Evolutionary conservation across 2,113 vertebrate species (phyloP).

Genomic region (Eulemur macaco): DNA sequence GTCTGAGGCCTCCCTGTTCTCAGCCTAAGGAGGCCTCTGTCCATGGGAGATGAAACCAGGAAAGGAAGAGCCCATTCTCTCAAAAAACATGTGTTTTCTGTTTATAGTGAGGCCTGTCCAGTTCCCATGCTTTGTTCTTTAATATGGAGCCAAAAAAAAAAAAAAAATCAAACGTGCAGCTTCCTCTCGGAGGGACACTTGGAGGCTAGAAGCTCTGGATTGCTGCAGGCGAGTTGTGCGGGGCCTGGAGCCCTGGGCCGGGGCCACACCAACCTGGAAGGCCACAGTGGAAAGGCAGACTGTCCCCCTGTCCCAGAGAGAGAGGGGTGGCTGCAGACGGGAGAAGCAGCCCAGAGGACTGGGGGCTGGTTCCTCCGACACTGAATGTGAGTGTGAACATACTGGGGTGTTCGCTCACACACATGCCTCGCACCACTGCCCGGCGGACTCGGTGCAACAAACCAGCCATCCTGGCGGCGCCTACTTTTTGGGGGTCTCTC

Average conservation of each 20-base stretch:
- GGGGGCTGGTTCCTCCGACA: not conserved
- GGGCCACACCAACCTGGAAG: not conserved
- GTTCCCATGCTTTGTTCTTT: conserved; percentile 68
- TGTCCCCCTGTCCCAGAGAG: not conserved
- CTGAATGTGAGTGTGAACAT: accelerated
- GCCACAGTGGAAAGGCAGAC: not conserved
- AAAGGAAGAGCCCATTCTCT: conserved; percentile 39
- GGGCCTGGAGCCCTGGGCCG: not conserved
- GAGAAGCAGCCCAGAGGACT: no score
- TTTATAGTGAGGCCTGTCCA: conserved; percentile 61
- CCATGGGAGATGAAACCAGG: not conserved
- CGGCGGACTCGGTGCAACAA: not conserved
- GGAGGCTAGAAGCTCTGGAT: conserved; percentile 25
- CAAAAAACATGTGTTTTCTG: conserved; percentile 72
- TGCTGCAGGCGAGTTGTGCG: not conserved
- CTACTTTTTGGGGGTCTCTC: not conserved
- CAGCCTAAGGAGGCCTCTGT: conserved; percentile 11
- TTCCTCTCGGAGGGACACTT: conserved; percentile 48
- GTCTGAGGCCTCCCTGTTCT: not conserved
- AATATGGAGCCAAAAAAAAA: conserved; percentile 62
- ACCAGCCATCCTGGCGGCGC: not conserved
- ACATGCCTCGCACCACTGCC: not conserved
- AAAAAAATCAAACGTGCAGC: not conserved
- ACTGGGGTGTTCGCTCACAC: not conserved
- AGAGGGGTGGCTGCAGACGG: not conserved